phyloP scores from a whole-genome alignment of 2,888 invertebrate species.

The Hecatera dysodea region DNA sequence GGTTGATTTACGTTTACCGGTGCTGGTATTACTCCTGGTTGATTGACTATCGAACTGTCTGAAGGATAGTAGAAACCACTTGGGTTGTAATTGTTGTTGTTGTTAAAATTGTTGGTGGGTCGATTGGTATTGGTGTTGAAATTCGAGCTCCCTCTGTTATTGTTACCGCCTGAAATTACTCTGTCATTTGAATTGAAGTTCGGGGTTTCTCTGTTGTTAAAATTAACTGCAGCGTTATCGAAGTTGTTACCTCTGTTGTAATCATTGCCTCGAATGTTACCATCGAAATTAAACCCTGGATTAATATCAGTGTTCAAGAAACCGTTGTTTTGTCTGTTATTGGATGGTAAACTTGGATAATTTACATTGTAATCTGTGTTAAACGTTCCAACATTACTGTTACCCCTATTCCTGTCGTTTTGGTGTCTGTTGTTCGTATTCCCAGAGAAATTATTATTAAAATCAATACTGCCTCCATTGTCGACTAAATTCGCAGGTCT shows the following conservation, averaged over 20 bases:
- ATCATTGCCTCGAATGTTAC: neutral
- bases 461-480: conserved; percentile 15
- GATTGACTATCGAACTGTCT: conserved; percentile 66
- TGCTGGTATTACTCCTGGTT: conserved; percentile 80
- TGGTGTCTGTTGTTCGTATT: neutral
- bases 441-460: conserved; percentile 10
- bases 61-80: conserved; percentile 46
- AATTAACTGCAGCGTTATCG: neutral
- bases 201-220: neutral
- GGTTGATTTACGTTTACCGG: conserved; percentile 74
- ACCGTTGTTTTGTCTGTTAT: conserved; percentile 20
- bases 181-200: neutral
- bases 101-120: neutral
- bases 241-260: conserved; percentile 22
- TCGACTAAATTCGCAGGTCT: conserved; percentile 9
- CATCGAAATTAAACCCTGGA: conserved; percentile 15
- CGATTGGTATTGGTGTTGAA: neutral
- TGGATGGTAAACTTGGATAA: neutral
- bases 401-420: conserved; percentile 34
- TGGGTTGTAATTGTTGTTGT: neutral
- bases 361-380: conserved; percentile 28
- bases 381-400: conserved; percentile 33
- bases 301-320: conserved; percentile 20
- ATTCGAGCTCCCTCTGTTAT: neutral
- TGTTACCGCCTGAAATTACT: neutral